These are phyloP conservation scores for Scrobipalpa atriplicella DNA, from an alignment of 2,888 invertebrate species.

Conservation along the genomic window DNA sequence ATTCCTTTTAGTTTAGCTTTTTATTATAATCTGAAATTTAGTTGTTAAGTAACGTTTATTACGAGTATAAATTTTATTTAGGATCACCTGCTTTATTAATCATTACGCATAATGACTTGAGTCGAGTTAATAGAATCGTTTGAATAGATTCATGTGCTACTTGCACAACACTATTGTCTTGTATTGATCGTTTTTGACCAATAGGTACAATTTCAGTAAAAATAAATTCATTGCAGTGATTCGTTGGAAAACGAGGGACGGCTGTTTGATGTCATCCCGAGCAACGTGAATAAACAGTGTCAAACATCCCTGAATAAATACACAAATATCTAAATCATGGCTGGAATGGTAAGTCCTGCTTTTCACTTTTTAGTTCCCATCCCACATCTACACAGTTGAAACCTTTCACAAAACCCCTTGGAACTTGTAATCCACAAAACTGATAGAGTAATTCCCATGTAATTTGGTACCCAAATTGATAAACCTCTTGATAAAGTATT, in stretches of 20 bases:
- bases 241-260: constrained; percentile 51
- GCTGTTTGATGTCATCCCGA: constrained; percentile 65
- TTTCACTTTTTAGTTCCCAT: background rate
- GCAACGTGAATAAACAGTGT: constrained; percentile 71
- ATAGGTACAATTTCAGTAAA: constrained; percentile 48
- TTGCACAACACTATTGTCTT: constrained; percentile 21
- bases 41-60: background rate
- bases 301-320: constrained; percentile 52
- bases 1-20: background rate
- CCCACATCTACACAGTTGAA: background rate
- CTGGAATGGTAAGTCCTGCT: constrained; percentile 68
- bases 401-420: background rate
- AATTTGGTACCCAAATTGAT: background rate
- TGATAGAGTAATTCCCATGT: background rate
- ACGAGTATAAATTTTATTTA: background rate
- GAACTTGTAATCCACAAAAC: background rate
- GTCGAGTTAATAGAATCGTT: background rate
- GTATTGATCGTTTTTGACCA: constrained; percentile 66
- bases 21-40: background rate
- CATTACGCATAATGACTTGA: background rate
- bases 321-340: constrained; percentile 57
- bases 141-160: background rate
- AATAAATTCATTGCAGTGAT: constrained; percentile 61
- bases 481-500: constrained; percentile 1
- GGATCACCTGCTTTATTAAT: background rate